Base-by-base conservation (phyloP, 2,888 invertebrate genomes). In the Acanthosepion lycidas region DNA sequence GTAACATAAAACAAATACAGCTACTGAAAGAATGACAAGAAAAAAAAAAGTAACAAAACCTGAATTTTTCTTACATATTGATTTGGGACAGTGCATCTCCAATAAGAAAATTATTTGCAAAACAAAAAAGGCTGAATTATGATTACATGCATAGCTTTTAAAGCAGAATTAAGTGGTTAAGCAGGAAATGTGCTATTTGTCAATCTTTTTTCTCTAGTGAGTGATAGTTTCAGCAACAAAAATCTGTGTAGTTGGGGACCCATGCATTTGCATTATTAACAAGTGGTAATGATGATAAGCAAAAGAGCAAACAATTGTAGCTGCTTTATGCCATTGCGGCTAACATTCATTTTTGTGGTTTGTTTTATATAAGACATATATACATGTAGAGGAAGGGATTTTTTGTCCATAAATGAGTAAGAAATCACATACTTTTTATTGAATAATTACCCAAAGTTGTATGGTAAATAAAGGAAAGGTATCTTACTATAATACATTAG, bases 261-360 rank as follows among this genome's bases (percentile, higher is more conserved):
- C 78, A n/a, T 78, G 78, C 78, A 78, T 78, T 78, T 78, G n/a
- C 78, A 78, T n/a, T 33, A 78, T 33, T 78, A 18, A 78, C 78
- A 78, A 78, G 78, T 78, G n/a, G 33, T 78, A 6, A 78, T 5
- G n/a, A 15, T 4, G 23, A 5, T 15, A n/a, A 78, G 18, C n/a
- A n/a, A n/a, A 78, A n/a, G 15, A 33, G n/a, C 78, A 78, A 78
- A 78, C n/a, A 33, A 15, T 78, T n/a, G 18, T 78, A 78, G 78
- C 78, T 78, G 78, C 78, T 78, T 78, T n/a, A n/a, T 78, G 78
- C 78, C 78, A 78, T 78, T 78, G 78, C 78, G n/a, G n/a, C 15
- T 78, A 12, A 78, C 78, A 12, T 33, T 78, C 12, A n/a, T 12
- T 64, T 28, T 64, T 26, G 9, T 53, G 15, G 15, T 51, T 51